A percentile compares a stretch with the other conserved stretches of the same genome.
Conservation (phyloP, 2,797 vertebrate species). For the Zenarchopterus dispar region DNA sequence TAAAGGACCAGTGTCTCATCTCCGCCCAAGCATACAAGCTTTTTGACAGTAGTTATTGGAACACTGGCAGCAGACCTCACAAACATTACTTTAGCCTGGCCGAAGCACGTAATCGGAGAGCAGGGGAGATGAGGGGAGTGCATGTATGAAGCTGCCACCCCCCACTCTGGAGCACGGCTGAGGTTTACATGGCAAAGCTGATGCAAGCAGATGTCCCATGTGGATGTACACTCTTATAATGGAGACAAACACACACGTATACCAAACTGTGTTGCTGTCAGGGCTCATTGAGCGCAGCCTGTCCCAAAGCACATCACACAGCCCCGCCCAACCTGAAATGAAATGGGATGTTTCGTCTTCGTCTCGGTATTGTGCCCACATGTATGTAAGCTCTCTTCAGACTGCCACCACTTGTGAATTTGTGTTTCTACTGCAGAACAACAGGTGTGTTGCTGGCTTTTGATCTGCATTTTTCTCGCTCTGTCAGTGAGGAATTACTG, state of each 20-base stretch:
- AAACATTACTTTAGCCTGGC: slow-evolving; percentile 74
- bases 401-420: slow-evolving; percentile 43
- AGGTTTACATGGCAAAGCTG: slow-evolving; percentile 57
- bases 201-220: slow-evolving; percentile 56
- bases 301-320: slow-evolving; percentile 52
- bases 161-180: slow-evolving; percentile 26
- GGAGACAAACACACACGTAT: slow-evolving; percentile 43
- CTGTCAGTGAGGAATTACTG: slow-evolving; percentile 45
- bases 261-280: slow-evolving; percentile 50
- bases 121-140: slow-evolving; percentile 37
- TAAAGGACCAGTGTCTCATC: slow-evolving; percentile 69
- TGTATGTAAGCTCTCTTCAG: slow-evolving; percentile 36
- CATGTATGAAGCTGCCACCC: slow-evolving; percentile 31
- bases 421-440: slow-evolving; percentile 37
- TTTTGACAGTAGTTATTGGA: slow-evolving; percentile 70
- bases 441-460: slow-evolving; percentile 60
- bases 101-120: slow-evolving; percentile 73
- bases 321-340: slow-evolving; percentile 45
- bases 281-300: slow-evolving; percentile 59
- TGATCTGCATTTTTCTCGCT: slow-evolving; percentile 45
- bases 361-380: slow-evolving; percentile 37
- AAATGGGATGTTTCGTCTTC: slow-evolving; percentile 36
- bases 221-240: slow-evolving; percentile 52
- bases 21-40: slow-evolving; percentile 57
- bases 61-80: slow-evolving; percentile 43